Evolutionary conservation across 2,113 vertebrate species (phyloP).

Genomic region (Cynoglossus semilaevis): DNA sequence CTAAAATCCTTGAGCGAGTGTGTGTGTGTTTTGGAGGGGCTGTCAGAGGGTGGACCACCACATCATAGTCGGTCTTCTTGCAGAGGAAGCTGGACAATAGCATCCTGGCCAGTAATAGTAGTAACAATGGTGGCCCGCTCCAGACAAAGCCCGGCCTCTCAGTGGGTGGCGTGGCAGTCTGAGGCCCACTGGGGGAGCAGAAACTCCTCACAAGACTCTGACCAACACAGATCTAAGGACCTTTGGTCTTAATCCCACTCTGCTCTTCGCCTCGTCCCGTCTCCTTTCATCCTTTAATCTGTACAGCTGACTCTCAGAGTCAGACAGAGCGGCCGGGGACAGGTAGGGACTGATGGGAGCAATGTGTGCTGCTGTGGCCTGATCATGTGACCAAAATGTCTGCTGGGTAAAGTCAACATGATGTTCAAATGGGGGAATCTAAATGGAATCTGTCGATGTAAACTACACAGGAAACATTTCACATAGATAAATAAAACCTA

Average conservation of each 20-base stretch:
- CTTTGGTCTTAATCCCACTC: not conserved
- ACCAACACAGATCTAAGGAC: constrained; percentile 1
- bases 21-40: constrained; percentile 37
- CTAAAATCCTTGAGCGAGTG: too few relatives aligned
- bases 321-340: not conserved
- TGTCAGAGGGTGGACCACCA: constrained; percentile 62
- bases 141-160: constrained; percentile 60
- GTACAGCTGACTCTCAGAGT: not conserved
- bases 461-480: too few relatives aligned
- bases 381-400: not conserved
- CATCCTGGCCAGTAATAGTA: constrained; percentile 58
- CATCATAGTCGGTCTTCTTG: constrained; percentile 50
- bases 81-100: constrained; percentile 73
- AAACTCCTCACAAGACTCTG: constrained; percentile 28
- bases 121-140: constrained; percentile 64
- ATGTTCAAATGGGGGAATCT: too few relatives aligned
- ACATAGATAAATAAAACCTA: too few relatives aligned
- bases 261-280: not conserved
- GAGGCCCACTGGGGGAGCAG: constrained; percentile 51
- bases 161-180: constrained; percentile 62
- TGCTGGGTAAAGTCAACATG: constrained; percentile 4
- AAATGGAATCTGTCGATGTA: too few relatives aligned
- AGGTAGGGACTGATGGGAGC: not conserved
- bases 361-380: not conserved
- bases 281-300: too few relatives aligned